Conservation (phyloP, 1,140 invertebrate species). For the Pissodes strobi region DNA sequence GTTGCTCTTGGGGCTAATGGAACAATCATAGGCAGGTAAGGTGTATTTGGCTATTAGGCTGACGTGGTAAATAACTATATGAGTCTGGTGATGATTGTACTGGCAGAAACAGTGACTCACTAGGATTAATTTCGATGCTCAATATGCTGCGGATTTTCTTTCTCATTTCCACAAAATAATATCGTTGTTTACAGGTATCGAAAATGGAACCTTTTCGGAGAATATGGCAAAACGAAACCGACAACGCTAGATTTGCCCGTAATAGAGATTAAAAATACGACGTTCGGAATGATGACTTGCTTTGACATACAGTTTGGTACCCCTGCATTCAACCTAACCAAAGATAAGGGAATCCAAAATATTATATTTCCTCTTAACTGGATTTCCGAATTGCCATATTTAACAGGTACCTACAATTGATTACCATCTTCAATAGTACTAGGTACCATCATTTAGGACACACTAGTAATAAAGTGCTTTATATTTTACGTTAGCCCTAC, state of each 20-base stretch:
- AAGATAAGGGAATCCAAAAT: conserved; percentile 63
- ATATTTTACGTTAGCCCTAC: conserved; percentile 53
- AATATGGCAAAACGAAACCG: conserved; percentile 60
- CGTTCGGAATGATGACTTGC: conserved; percentile 77
- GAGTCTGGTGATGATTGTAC: too few species aligned
- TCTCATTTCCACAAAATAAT: not conserved
- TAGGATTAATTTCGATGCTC: not conserved
- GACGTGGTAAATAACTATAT: too few species aligned
- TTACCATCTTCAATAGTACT: not conserved
- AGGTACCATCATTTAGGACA: too few species aligned
- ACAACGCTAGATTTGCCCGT: conserved; percentile 53
- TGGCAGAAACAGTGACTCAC: not conserved
- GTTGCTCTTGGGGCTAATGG: conserved; percentile 53
- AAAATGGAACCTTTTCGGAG: conserved; percentile 68
- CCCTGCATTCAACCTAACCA: conserved; percentile 64
- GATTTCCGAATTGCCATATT: conserved; percentile 74
- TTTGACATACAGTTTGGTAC: conserved; percentile 76
- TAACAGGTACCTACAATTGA: conserved; percentile 66
- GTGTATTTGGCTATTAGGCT: conserved; percentile 7
- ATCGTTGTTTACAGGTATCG: conserved; percentile 62
- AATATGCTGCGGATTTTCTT: not conserved
- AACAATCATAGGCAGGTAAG: conserved; percentile 21
- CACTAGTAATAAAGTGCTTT: too few species aligned
- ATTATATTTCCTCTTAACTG: conserved; percentile 74
- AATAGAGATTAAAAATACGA: conserved; percentile 81